Conservation (phyloP, 2,797 vertebrate genomes). For the Hemibagrus guttatus region DNA sequence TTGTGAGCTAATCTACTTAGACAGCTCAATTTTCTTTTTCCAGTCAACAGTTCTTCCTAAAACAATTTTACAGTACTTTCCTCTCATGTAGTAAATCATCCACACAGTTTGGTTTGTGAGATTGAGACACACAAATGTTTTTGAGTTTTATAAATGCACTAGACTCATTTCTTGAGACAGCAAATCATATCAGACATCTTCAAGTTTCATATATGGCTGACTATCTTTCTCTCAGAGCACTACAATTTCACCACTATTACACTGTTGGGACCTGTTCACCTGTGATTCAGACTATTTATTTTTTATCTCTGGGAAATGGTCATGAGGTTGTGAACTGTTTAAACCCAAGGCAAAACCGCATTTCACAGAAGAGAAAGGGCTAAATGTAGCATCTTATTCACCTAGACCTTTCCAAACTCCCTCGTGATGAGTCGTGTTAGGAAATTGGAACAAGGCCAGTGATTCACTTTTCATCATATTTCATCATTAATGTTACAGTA, state of each 20-base stretch:
- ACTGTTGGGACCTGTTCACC: not conserved
- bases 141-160: not conserved
- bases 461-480: not conserved
- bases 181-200: not conserved
- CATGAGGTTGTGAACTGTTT: not conserved
- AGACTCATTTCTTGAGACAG: not conserved
- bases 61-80: not conserved
- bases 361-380: constrained; percentile 4
- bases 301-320: not conserved
- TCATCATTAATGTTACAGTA: not conserved
- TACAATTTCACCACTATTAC: not conserved
- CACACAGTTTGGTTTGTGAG: not conserved
- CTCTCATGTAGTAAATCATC: not conserved
- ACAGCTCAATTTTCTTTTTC: not conserved
- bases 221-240: not conserved
- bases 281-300: constrained; percentile 19
- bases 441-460: not conserved
- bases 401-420: constrained; percentile 13
- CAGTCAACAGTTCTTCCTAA: not conserved
- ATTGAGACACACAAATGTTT: not conserved
- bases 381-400: not conserved
- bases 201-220: too few relatives aligned
- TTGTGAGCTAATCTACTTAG: not conserved
- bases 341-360: not conserved
- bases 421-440: not conserved